Conservation (phyloP, 2,113 vertebrate genomes). For the Malurus alboscapulatus region DNA sequence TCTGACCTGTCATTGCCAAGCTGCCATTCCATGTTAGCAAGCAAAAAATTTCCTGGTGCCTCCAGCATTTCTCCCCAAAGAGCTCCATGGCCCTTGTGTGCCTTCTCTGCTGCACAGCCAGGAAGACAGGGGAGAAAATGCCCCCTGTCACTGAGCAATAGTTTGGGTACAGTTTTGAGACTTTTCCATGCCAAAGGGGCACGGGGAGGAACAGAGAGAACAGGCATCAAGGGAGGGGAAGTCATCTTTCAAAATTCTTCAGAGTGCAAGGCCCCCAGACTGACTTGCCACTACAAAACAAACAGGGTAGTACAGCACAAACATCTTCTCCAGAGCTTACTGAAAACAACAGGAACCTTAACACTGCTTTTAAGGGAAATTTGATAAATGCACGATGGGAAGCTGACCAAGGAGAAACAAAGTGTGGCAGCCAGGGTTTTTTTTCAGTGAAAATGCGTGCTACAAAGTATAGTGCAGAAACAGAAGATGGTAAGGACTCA, state of each 20-base stretch:
- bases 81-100: not conserved
- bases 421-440: not conserved
- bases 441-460: not conserved
- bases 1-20: not conserved
- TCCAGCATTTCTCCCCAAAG: not conserved
- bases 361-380: not conserved
- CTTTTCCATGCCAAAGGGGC: not conserved
- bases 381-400: not conserved
- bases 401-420: not conserved
- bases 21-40: not conserved
- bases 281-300: not conserved
- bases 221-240: fast-evolving
- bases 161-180: not conserved
- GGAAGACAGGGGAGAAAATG: not conserved
- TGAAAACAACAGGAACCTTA: not conserved
- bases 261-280: not conserved
- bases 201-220: not conserved
- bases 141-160: not conserved
- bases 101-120: not conserved
- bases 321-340: not conserved
- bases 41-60: not conserved
- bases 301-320: not conserved
- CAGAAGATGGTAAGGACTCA: not conserved
- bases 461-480: not conserved
- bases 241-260: not conserved